A percentile compares a stretch with the other conserved stretches of the same genome.
These are phyloP conservation scores for Lasioglossum pauxillum DNA, from an alignment of 2,888 invertebrate genomes.

Conservation along the genomic window DNA sequence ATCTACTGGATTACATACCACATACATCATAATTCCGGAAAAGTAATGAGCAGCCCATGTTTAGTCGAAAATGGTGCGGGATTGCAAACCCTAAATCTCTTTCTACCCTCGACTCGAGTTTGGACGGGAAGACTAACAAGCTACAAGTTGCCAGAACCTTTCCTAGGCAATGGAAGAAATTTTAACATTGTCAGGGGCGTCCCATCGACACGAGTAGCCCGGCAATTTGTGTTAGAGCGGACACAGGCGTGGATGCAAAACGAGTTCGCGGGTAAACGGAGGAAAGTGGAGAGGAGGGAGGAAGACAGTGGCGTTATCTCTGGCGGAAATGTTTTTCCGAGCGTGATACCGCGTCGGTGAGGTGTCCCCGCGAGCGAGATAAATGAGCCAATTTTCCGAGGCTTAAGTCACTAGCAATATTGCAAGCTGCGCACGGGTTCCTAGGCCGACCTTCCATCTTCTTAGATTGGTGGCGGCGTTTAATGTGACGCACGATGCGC, in stretches of 20 bases:
- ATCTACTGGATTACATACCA: no score
- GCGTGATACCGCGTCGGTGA: conserved; percentile 68
- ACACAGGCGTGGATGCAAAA: conserved; percentile 28
- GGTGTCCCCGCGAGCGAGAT: conserved; percentile 74
- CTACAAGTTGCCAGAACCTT: accelerated
- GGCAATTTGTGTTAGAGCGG: no score
- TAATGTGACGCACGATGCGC: conserved; percentile 40
- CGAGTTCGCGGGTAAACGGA: conserved; percentile 1
- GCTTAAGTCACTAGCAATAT: conserved; percentile 79
- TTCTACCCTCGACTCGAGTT: no score
- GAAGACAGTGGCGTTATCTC: conserved; percentile 21
- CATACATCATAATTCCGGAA: no score
- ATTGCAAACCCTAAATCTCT: no score
- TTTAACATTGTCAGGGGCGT: no score
- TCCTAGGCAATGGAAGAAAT: no score
- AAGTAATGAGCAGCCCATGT: no score
- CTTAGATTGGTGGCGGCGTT: conserved; percentile 51
- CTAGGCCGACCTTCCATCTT: conserved; percentile 34
- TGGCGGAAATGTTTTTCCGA: conserved; percentile 65
- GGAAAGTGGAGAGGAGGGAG: background rate
- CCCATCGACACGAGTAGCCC: no score
- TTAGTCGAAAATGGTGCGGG: no score
- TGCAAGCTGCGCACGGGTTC: conserved; percentile 56
- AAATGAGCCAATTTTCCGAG: conserved; percentile 80
- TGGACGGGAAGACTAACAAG: no score